Evolutionary conservation across 2,113 vertebrate genomes (phyloP), one percentile per base, ranked within the genome.

Genomic region (Bothrops jararaca): DNA sequence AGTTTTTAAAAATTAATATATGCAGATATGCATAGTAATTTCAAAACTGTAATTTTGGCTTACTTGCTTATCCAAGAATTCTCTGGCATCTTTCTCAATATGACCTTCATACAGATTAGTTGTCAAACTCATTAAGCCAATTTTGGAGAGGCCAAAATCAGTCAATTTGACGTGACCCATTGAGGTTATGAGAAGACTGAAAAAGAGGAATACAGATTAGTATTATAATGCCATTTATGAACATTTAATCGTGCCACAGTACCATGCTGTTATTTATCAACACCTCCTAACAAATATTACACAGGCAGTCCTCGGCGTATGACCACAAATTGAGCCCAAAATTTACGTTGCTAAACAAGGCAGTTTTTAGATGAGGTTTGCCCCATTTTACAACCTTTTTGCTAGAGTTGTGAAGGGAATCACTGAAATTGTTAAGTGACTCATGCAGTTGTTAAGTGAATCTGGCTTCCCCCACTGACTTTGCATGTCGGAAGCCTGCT

Each of bases 91-190:
- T 92, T 99, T 99, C 97, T 99, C 99, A 86, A 99, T 99, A 96
- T 99, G 99, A 29, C 99, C 99, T 94, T 99, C 99, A 0, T 99
- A 99, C 93, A 99, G 97, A 95, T 99, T 99, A 11, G 99, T 99
- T 90, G 99, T 99, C 94, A 99, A 96, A 91, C 99, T 99, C 99
- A 99, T 99, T 95, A 99, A 97, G 53, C 99, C 99, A 6, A 99
- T 99, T 97, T 99, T 99, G 48, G 99, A 99, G 52, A 99, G 98
- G 10, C 99, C 99, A 48, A 99, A 99, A 96, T 99, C 99, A 11
- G 99, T 99, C 90, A 99, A 98, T 94, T 99, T 99, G 95, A 99
- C 98, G 96, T 99, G 99, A 93, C 99, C 99, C 98, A 99, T 97
- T 53, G 99, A 99, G 26, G 99, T 99, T 97, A 99, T 99, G 50